Percentiles rank a stretch among this genome's conserved stretches.
phyloP scores from a whole-genome alignment of 1,140 invertebrate species.

The Oedothorax gibbosus region DNA sequence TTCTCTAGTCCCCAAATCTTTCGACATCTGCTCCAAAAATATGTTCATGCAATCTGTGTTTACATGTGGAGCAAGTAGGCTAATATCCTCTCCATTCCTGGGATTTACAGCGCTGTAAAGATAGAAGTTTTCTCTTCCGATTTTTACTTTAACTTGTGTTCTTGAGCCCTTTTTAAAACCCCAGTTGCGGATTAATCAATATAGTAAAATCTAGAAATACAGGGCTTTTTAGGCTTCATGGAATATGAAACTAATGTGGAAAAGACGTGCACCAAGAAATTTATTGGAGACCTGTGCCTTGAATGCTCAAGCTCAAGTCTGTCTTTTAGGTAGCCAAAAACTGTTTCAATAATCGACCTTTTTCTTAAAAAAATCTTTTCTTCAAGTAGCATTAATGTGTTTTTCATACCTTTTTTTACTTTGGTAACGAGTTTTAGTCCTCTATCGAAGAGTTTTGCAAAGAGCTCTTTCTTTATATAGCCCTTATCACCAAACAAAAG shows the following conservation, averaged over 20 bases:
- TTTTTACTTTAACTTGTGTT: too few relatives aligned
- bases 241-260: constrained; percentile 29
- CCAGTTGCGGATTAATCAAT: too few relatives aligned
- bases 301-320: constrained; percentile 44
- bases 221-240: too few relatives aligned
- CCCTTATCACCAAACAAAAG: constrained; percentile 16
- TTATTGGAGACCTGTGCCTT: constrained; percentile 18
- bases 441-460: not conserved
- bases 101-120: too few relatives aligned
- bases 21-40: too few relatives aligned
- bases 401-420: not conserved
- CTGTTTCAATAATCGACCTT: constrained; percentile 38
- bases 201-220: too few relatives aligned
- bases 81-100: too few relatives aligned
- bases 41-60: too few relatives aligned
- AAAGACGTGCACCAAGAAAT: constrained; percentile 40
- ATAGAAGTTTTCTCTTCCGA: too few relatives aligned
- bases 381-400: constrained; percentile 20
- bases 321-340: constrained; percentile 43
- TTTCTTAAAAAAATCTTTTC: constrained; percentile 46
- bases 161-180: too few relatives aligned
- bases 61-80: too few relatives aligned
- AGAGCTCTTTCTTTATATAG: constrained; percentile 1
- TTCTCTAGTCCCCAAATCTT: too few relatives aligned
- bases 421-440: constrained; percentile 32